A percentile compares a stretch with the other conserved stretches of the same genome.
phyloP scores from a whole-genome alignment of 2,888 invertebrate genomes.

The Acronicta psi region DNA sequence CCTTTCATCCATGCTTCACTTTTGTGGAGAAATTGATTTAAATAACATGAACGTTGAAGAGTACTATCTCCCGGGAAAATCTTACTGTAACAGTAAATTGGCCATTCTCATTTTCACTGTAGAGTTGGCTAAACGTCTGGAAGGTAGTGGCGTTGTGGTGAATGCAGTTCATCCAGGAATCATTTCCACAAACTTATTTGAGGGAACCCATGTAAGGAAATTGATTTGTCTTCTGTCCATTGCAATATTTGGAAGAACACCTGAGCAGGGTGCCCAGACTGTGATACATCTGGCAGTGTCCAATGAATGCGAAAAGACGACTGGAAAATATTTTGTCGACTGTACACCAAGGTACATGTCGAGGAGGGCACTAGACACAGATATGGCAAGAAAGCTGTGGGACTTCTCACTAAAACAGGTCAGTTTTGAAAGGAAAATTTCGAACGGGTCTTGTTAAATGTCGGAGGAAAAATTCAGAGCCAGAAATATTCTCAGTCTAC shows the following conservation, averaged over 20 bases:
- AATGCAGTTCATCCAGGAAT: conserved; percentile 2
- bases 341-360: neutral
- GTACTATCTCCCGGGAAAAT: neutral
- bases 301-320: neutral
- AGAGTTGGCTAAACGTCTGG: conserved; percentile 1
- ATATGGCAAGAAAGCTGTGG: neutral
- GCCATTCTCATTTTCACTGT: neutral
- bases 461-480: no score
- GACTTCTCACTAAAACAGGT: neutral
- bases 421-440: neutral
- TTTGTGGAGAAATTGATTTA: neutral
- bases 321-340: conserved; percentile 1
- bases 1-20: neutral
- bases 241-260: conserved; percentile 84
- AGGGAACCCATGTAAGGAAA: neutral
- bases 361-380: neutral
- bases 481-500: no score
- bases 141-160: neutral
- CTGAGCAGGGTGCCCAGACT: conserved; percentile 94
- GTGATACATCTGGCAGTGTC: conserved; percentile 87
- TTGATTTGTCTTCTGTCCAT: neutral
- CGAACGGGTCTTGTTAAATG: no score
- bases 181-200: neutral
- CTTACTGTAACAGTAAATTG: conserved; percentile 2
- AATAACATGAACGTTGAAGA: neutral